Conservation (phyloP, 2,797 vertebrate genomes). For the Peromyscus attwateri region DNA sequence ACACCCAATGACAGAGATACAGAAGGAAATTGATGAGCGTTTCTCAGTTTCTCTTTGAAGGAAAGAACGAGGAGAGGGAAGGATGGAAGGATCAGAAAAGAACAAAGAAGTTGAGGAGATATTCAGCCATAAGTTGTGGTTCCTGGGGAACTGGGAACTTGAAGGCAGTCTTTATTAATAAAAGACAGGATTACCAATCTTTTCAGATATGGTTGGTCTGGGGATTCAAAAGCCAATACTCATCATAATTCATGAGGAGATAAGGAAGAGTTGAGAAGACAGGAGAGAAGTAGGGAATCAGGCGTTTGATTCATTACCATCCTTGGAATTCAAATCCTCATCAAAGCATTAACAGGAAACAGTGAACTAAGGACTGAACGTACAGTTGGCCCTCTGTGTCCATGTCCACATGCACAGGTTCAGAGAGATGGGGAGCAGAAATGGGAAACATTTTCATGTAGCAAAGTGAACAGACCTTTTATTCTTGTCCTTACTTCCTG, state of each 20-base stretch:
- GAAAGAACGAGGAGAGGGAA: too few relatives aligned
- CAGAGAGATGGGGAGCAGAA: neutral
- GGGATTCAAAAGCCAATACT: neutral
- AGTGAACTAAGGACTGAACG: neutral
- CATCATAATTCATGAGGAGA: neutral
- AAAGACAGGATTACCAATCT: neutral
- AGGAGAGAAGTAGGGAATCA: neutral
- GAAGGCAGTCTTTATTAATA: neutral
- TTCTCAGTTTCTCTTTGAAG: neutral
- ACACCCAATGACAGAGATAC: neutral
- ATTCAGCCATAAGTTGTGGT: neutral
- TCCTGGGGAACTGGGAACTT: slow-evolving; percentile 22
- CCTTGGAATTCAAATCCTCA: neutral
- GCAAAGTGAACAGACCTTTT: neutral
- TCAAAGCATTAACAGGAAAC: neutral
- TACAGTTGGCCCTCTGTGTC: neutral
- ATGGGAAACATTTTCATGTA: neutral
- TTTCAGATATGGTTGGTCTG: neutral
- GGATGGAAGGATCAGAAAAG: neutral
- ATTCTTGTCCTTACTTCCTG: neutral
- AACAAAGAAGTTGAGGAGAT: neutral
- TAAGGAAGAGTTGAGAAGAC: neutral
- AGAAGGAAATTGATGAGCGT: neutral
- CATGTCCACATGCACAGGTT: neutral
- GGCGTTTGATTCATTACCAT: too few relatives aligned